Conservation (phyloP, 2,113 vertebrate species). For the Nothoprocta perdicaria region DNA sequence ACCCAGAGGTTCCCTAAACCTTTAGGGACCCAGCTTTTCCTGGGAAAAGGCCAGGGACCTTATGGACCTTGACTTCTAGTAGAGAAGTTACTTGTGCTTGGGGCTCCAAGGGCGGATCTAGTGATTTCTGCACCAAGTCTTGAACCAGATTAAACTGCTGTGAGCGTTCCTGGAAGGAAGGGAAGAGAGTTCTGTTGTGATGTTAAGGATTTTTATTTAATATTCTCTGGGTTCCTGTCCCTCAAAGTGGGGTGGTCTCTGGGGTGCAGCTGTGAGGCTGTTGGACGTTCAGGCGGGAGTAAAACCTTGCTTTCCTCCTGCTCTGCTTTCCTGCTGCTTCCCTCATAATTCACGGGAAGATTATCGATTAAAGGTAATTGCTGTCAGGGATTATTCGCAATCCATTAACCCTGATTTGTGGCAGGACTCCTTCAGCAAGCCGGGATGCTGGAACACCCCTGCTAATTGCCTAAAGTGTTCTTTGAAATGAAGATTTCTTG, state of each 20-base stretch:
- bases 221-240: not conserved
- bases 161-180: not conserved
- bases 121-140: not conserved
- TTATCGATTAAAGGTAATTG: conserved; percentile 1
- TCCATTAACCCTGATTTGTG: conserved; percentile 17
- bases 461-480: not conserved
- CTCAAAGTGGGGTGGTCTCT: not conserved
- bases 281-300: not conserved
- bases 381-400: not conserved
- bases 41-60: not conserved
- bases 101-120: not conserved
- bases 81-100: rapidly evolving
- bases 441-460: not conserved
- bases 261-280: not conserved
- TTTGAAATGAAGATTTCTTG: not conserved
- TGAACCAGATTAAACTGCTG: not conserved
- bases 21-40: not conserved
- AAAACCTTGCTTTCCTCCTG: not conserved
- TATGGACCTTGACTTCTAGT: not conserved
- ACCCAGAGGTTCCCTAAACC: too few species aligned
- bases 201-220: not conserved
- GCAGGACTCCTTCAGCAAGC: not conserved
- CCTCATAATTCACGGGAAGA: not conserved
- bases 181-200: not conserved
- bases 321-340: not conserved